These are phyloP conservation scores for Drosophila rufa DNA, from an alignment of 1,140 invertebrate species.

Conservation along the genomic window DNA sequence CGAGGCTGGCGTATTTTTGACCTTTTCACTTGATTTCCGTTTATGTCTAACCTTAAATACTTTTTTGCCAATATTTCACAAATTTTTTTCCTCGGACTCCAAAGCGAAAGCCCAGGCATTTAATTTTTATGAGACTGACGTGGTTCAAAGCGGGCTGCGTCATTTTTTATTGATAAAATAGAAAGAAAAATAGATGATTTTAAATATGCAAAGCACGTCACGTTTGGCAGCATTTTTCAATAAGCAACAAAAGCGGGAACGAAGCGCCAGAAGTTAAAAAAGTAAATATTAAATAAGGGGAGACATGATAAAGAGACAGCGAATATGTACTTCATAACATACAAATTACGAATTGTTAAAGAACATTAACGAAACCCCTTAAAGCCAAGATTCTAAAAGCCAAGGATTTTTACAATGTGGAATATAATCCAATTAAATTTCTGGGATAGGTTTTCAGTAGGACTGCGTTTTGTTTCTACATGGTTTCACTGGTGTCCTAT, in stretches of 20 bases:
- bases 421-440: too few species aligned
- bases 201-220: constrained; percentile 60
- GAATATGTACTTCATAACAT: neutral
- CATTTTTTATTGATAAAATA: constrained; percentile 28
- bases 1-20: constrained; percentile 59
- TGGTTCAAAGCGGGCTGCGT: constrained; percentile 11
- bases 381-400: too few species aligned
- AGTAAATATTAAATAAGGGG: constrained; percentile 40
- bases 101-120: constrained; percentile 26
- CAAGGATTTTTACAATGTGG: too few species aligned
- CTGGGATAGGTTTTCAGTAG: too few species aligned
- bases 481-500: too few species aligned
- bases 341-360: too few species aligned
- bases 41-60: constrained; percentile 56
- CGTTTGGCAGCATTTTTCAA: constrained; percentile 61
- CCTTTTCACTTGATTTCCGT: constrained; percentile 80
- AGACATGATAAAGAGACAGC: too few species aligned
- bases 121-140: constrained; percentile 61
- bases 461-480: too few species aligned
- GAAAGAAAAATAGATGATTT: constrained; percentile 47
- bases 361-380: too few species aligned
- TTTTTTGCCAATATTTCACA: constrained; percentile 30
- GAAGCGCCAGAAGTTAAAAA: constrained; percentile 13
- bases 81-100: constrained; percentile 9
- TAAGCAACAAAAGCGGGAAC: constrained; percentile 34